Conservation (phyloP, 2,113 vertebrate genomes). For the Lasiurus borealis region DNA sequence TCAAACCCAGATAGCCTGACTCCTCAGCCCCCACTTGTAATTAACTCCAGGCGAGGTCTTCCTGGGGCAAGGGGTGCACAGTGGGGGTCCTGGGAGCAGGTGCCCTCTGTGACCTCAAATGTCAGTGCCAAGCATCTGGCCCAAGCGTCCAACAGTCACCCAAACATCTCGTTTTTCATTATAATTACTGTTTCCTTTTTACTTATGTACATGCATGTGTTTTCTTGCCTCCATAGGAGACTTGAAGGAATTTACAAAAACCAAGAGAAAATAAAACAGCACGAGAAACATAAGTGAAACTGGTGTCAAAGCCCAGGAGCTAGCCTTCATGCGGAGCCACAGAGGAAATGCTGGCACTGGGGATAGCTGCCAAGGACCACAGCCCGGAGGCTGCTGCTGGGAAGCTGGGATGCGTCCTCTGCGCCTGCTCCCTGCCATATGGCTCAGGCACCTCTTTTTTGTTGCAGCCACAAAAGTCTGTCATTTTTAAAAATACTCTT, state of each 20-base stretch:
- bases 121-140: background rate
- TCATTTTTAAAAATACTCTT: background rate
- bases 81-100: background rate
- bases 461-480: background rate
- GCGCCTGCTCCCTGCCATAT: rapidly evolving
- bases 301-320: background rate
- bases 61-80: background rate
- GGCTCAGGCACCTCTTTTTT: background rate
- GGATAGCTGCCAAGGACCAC: background rate
- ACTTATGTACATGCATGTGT: background rate
- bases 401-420: rapidly evolving
- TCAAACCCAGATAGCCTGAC: background rate
- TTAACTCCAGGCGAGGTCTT: background rate
- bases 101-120: background rate
- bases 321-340: background rate
- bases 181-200: background rate
- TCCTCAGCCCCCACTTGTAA: background rate
- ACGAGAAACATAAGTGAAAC: background rate
- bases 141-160: background rate
- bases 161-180: background rate
- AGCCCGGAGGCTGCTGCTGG: rapidly evolving
- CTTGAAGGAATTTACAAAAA: background rate
- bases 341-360: background rate
- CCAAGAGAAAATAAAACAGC: background rate
- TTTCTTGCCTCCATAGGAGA: background rate